Conservation (phyloP, 2,113 vertebrate genomes). For the Eudyptes chrysolophus region DNA sequence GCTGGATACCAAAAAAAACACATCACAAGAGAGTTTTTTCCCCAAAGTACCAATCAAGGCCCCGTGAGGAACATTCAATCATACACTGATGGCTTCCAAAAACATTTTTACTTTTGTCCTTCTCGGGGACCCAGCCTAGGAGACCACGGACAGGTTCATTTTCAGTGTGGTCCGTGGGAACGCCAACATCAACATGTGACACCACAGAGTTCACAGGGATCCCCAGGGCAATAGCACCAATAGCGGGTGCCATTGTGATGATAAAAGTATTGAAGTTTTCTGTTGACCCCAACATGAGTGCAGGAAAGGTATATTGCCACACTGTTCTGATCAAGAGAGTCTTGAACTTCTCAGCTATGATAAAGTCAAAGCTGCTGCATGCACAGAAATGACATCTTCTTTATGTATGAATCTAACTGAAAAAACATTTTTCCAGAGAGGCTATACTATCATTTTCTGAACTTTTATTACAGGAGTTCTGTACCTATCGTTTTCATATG, state of each 20-base stretch:
- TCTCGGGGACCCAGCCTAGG: neutral
- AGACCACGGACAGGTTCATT: neutral
- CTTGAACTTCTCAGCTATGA: neutral
- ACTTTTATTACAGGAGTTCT: slow-evolving; percentile 61
- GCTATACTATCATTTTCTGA: slow-evolving; percentile 53
- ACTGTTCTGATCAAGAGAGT: neutral
- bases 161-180: neutral
- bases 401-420: neutral
- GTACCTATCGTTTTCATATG: slow-evolving; percentile 76
- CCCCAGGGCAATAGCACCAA: neutral
- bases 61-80: neutral
- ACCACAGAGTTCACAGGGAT: neutral
- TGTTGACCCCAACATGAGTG: neutral
- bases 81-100: neutral
- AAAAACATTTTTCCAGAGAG: slow-evolving; percentile 24
- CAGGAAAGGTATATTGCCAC: neutral
- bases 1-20: neutral
- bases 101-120: neutral
- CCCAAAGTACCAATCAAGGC: neutral
- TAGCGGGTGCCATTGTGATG: neutral
- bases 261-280: neutral
- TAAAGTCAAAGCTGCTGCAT: neutral
- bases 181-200: neutral
- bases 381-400: neutral
- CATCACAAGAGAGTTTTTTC: neutral